Percentiles rank a stretch among this genome's conserved stretches.
These are phyloP conservation scores for Dendronephthya gigantea DNA, from an alignment of 64 coral and sea anemone genomes.

Conservation along the genomic window DNA sequence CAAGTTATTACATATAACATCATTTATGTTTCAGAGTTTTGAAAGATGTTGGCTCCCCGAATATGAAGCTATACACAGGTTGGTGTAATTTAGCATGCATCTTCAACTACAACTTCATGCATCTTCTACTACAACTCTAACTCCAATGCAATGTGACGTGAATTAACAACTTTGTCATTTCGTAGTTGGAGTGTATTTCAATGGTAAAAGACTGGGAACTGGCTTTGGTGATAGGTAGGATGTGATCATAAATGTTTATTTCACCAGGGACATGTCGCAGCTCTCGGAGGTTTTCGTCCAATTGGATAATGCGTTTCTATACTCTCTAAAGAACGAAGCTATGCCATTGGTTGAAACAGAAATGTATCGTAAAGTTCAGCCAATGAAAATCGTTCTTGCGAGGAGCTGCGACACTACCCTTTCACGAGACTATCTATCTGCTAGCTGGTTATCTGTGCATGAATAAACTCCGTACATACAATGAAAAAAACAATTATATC, in stretches of 20 bases:
- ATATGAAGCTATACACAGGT: slow-evolving; percentile 77
- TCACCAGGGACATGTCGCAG: not conserved
- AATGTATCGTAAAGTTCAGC: no score
- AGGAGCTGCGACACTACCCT: no score
- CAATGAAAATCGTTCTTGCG: no score
- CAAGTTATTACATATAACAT: no score
- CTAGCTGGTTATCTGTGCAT: no score
- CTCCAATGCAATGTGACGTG: not conserved
- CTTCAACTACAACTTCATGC: not conserved
- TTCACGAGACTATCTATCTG: no score
- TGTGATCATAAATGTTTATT: not conserved
- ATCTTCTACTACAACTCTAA: not conserved
- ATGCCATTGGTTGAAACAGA: no score
- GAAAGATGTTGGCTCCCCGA: slow-evolving; percentile 68
- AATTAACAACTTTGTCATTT: not conserved
- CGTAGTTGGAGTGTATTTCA: slow-evolving; percentile 85
- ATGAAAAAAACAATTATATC: no score
- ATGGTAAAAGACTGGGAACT: slow-evolving; percentile 57
- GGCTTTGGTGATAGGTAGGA: slow-evolving; percentile 76
- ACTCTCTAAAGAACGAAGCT: no score
- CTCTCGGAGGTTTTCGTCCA: no score
- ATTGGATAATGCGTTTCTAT: no score
- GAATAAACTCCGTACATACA: no score
- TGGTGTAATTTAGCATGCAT: not conserved
- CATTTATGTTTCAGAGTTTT: slow-evolving; percentile 37